phyloP scores from a whole-genome alignment of 2,113 vertebrate species.

The Callocephalon fimbriatum region DNA sequence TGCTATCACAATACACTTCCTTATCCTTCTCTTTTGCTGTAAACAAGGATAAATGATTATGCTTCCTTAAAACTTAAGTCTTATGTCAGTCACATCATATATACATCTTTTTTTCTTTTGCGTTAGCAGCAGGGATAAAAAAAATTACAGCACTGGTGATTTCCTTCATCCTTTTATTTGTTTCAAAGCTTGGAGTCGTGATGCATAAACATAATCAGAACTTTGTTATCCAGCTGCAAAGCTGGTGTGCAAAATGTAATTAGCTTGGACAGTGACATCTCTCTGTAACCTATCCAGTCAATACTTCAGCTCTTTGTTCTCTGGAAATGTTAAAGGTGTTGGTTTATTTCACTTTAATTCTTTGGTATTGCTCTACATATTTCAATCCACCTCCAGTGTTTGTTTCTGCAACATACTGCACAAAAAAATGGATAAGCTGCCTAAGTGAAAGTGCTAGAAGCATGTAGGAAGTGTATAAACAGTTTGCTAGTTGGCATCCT shows the following conservation, averaged over 20 bases:
- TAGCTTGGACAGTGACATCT: neutral
- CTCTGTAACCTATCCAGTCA: neutral
- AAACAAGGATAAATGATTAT: conserved; percentile 37
- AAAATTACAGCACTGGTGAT: neutral
- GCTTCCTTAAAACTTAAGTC: neutral
- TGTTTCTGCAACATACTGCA: neutral
- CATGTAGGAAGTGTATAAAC: neutral
- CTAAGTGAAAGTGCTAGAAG: neutral
- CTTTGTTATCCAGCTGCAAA: neutral
- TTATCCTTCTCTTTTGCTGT: conserved; percentile 3
- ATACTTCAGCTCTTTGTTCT: neutral
- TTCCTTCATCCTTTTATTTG: conserved; percentile 26
- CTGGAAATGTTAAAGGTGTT: neutral
- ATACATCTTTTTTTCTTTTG: conserved; percentile 1
- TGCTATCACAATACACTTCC: conserved; percentile 3
- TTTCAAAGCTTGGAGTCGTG: neutral
- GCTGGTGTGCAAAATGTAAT: conserved; percentile 12
- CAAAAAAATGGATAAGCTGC: neutral
- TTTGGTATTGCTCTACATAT: neutral
- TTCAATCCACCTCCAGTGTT: neutral
- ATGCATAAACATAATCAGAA: neutral
- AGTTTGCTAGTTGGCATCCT: conserved; percentile 22
- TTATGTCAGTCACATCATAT: conserved; percentile 27
- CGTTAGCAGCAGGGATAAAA: neutral
- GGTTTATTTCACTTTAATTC: neutral